A percentile compares a stretch with the other conserved stretches of the same genome.
These are phyloP conservation scores for Hydrochoerus hydrochaeris DNA, from an alignment of 2,113 vertebrate genomes.

Conservation along the genomic window DNA sequence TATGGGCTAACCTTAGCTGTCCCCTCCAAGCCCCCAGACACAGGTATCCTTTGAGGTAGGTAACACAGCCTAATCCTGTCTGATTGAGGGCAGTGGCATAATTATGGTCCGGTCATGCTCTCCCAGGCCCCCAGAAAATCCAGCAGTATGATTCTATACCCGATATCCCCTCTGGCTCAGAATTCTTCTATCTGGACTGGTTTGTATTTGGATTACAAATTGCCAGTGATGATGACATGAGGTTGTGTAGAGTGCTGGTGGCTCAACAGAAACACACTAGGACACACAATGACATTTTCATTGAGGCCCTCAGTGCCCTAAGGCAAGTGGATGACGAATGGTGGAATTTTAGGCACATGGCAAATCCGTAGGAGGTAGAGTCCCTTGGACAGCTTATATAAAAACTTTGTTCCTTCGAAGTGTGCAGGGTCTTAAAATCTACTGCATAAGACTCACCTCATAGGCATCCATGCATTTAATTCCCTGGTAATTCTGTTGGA, in stretches of 20 bases:
- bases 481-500: background rate
- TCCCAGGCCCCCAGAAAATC: accelerated
- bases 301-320: background rate
- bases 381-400: background rate
- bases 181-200: background rate
- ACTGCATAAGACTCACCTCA: background rate
- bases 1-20: background rate
- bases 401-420: background rate
- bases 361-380: background rate
- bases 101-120: accelerated
- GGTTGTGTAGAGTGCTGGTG: background rate
- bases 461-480: background rate
- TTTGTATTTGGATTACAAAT: background rate
- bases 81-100: accelerated
- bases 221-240: background rate
- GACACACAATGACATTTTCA: constrained; percentile 48
- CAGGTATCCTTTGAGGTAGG: background rate
- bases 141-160: background rate
- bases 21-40: background rate
- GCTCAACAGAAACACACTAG: background rate
- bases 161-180: background rate
- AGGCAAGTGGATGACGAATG: constrained; percentile 29
- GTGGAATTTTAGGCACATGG: constrained; percentile 46
- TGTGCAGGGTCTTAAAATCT: constrained; percentile 1
- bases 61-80: background rate